Base-by-base conservation (phyloP, 2,113 vertebrate genomes). In the Ahaetulla prasina region DNA sequence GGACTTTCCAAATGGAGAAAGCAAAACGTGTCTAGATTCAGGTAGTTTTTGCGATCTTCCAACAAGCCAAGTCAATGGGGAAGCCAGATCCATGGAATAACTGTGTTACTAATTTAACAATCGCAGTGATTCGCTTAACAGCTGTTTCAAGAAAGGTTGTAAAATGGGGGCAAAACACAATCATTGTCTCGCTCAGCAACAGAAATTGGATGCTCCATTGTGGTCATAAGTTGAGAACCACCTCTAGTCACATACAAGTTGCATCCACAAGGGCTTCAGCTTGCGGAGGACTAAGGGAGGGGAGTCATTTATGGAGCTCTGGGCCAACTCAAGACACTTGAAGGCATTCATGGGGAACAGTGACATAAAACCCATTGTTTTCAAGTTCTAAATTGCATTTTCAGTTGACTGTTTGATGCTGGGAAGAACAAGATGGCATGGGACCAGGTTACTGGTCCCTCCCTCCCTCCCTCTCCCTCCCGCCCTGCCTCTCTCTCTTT, bases 1-100 rank as follows among this genome's bases (percentile, higher is more conserved):
- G 92, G 89, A n/a, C 55, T 57, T 45, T 22, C 47, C 45, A 63
- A 90, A 27, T 93, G 89, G 47, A 54, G 92, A 90, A 87, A 68
- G 49, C 92, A 90, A 55, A 87, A 68, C 4, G 47, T 12, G 2
- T 30, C 60, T 63, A 30, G 60, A 63, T 30, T 14, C 3, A 63
- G 60, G 4, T 63, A 4, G 60, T 63, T 57, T 63, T n/a, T n/a
- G 27, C 4, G 4, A n/a, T 11, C 60, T n/a, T 63, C 27, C 30
- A 10, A n/a, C 27, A n/a, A 30, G 30, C 27, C 0, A 63, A 63
- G 11, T 30, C 27, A 12, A 30, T 5, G 27, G 27, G 60, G 27
- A 30, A 63, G 60, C 60, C 27, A 12, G 60, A 63, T 30, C 30
- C 10, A n/a, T 27, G n/a, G n/a, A n/a, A 63, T 27, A n/a, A 63